Evolutionary conservation across 1,140 invertebrate species (phyloP), one percentile per base, ranked within the genome.

Genomic region (Heliothis subflexa): DNA sequence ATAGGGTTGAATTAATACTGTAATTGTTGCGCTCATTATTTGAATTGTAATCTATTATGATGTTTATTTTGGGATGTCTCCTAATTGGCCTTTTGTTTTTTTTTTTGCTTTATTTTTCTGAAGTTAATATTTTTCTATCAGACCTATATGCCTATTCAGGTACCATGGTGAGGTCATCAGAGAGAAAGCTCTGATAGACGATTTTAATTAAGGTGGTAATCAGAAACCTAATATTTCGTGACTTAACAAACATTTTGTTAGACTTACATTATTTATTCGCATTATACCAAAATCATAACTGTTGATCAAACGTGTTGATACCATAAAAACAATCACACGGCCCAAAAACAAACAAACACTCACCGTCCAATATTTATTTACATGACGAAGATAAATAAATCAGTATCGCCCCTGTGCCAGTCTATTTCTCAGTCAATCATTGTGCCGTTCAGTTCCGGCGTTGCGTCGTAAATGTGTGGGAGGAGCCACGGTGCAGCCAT

Each of bases 341-440:
- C 40, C 62, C 62, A 66, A 66, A 40, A 21, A 66, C 5, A 66
- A 66, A 66, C 40, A 66, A 47, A 47, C 40, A 66, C 62, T 64
- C 16, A 11, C 21, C 33, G 18, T 45, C 10, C 40, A 47, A 45
- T 47, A 66, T 66, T 66, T 47, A 47, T 47, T 47, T 66, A 66
- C 62, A 66, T 66, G 0, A 21, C 18, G 14, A 52, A 50, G 47
- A 70, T 49, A 70, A 70, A 70, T 70, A 50, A 25, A 70, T 33
- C 61, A 13, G 55, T 14, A 40, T 78, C 66, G 16, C 25, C 52
- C 45, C 45, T 33, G 25, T 80, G 79, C 81, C 62, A 79, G 61
- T 83, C 79, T 78, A 89, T 88, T 88, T 85, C 81, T 68, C 84
- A 89, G 89, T 91, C 89, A 89, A 91, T 93, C 89, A 70, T 70